Base-by-base conservation (phyloP, 1,140 invertebrate genomes). In the Cryptotermes secundus region DNA sequence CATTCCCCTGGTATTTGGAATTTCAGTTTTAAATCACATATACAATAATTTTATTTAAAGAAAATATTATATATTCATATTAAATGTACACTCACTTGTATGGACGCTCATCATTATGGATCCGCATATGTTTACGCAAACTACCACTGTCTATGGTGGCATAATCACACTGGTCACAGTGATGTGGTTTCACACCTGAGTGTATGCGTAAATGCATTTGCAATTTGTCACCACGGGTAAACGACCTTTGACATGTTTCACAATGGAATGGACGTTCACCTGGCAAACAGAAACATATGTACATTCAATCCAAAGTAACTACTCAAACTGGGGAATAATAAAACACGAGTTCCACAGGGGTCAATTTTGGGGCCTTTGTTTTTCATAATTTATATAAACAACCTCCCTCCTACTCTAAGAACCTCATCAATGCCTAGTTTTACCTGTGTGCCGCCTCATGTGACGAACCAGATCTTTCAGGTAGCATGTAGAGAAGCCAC, bases 261-360 rank as follows among this genome's bases (percentile, higher is more conserved):
- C 91, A 91, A 38, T 86, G 86, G 85, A 88, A 90, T 10, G 90
- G 90, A 85, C 89, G 89, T 84, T 90, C 88, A 72, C 88, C 88
- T 87, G 79, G 35, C 72, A 85, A 85, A 38, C 34, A 81, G 59
- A 82, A 42, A n/a, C n/a, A n/a, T n/a, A n/a, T n/a, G n/a, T n/a
- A n/a, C n/a, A n/a, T n/a, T n/a, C n/a, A n/a, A n/a, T n/a, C n/a
- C n/a, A n/a, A n/a, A n/a, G n/a, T n/a, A n/a, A n/a, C n/a, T n/a
- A n/a, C n/a, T n/a, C n/a, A n/a, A n/a, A n/a, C n/a, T n/a, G n/a
- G n/a, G n/a, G n/a, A n/a, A n/a, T n/a, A n/a, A n/a, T n/a, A n/a
- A n/a, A n/a, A n/a, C n/a, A n/a, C n/a, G n/a, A n/a, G n/a, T n/a
- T n/a, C n/a, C n/a, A n/a, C n/a, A n/a, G n/a, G n/a, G n/a, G n/a